Conservation (phyloP, 2,113 vertebrate genomes). For the Coturnix japonica region DNA sequence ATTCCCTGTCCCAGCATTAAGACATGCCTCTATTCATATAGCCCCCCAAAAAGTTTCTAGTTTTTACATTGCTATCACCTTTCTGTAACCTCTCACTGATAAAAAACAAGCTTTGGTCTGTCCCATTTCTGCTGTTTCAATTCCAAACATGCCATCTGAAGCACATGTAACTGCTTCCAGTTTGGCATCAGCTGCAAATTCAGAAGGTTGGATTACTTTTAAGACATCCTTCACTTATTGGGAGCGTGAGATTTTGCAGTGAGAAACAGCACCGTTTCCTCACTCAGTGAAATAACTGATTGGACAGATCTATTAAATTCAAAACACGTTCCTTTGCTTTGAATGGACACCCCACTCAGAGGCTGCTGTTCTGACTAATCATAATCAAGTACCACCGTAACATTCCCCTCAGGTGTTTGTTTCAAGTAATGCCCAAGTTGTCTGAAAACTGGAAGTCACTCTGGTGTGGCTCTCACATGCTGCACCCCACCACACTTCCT, state of each 20-base stretch:
- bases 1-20: neutral
- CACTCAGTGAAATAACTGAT: neutral
- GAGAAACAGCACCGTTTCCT: neutral
- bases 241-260: neutral
- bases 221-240: neutral
- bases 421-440: neutral
- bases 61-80: neutral
- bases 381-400: neutral
- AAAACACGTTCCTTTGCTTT: neutral
- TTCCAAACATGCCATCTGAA: neutral
- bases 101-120: neutral
- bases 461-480: neutral
- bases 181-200: neutral
- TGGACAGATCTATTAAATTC: neutral
- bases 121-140: neutral
- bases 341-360: neutral
- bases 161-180: neutral
- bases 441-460: neutral
- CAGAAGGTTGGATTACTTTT: neutral
- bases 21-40: neutral
- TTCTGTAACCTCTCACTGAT: neutral
- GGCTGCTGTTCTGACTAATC: neutral
- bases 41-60: neutral
- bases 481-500: neutral
- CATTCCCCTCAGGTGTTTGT: neutral